Evolutionary conservation across 2,888 invertebrate species (phyloP).

Genomic region (Microctonus hyperodae): DNA sequence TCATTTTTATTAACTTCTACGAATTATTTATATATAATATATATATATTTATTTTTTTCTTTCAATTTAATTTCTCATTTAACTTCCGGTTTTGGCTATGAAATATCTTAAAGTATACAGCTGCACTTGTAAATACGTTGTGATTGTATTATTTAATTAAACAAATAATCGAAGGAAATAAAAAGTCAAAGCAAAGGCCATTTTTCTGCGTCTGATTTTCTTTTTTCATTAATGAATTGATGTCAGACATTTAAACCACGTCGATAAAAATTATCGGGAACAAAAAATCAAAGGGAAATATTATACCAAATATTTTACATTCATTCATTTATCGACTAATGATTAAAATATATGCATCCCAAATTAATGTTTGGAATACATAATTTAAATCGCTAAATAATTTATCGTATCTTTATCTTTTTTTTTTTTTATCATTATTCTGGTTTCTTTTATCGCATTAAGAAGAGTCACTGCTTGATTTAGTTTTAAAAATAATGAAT

Average conservation of each 20-base stretch:
- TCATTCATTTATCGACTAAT: constrained; percentile 15
- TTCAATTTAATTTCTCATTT: not conserved
- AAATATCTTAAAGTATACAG: constrained; percentile 19
- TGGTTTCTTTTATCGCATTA: constrained; percentile 9
- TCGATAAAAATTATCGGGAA: not conserved
- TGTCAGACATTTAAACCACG: not conserved
- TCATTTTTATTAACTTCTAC: constrained; percentile 4
- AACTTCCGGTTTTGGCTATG: not conserved
- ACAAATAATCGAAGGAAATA: constrained; percentile 8
- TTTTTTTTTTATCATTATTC: constrained; percentile 10
- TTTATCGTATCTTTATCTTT: constrained; percentile 31
- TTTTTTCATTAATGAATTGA: not conserved
- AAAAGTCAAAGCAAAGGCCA: constrained; percentile 5
- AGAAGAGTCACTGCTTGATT: constrained; percentile 27
- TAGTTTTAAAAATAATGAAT: constrained; percentile 33
- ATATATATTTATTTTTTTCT: not conserved
- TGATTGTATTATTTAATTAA: not conserved
- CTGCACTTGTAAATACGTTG: constrained; percentile 19
- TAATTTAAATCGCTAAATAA: constrained; percentile 41
- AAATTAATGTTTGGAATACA: not conserved
- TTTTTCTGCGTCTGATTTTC: not conserved
- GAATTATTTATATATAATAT: constrained; percentile 7
- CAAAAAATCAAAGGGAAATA: not conserved
- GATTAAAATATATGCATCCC: not conserved
- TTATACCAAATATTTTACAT: not conserved